Base-by-base conservation (phyloP, 2,888 invertebrate genomes). In the Phytoseiulus persimilis region DNA sequence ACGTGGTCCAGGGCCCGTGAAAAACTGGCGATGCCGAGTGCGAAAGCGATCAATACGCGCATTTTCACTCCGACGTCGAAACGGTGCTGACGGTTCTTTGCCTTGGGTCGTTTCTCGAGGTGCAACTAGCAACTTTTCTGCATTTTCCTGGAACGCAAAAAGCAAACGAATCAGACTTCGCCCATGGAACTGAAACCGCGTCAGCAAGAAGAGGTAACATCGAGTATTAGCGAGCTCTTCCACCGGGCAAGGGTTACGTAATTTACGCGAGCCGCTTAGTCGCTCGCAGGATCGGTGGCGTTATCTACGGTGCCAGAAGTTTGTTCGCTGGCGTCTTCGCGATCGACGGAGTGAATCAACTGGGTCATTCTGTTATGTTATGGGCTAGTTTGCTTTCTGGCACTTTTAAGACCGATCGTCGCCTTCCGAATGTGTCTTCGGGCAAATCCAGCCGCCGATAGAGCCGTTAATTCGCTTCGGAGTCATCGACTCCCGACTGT, bases 1-100 rank as follows among this genome's bases (percentile, higher is more conserved):
- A 87, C 87, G n/a, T 87, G 87, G 39, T 87, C 87, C n/a, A 87
- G 33, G 33, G 39, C 87, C 14, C 33, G 32, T 31, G 45, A 33
- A 11, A 87, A n/a, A 83, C 31, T 33, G 33, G 39, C 87, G 87
- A 33, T 9, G 39, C 32, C 39, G 33, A 33, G 39, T 32, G 45
- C 33, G 9, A 33, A 3, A 23, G 33, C 87, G 33, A 32, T 14
- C 33, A 18, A 32, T 33, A 87, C 87, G 1, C 5, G 65, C 65
- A 65, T 65, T 65, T 14, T 65, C 39, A 39, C 9, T 3, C 5
- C 39, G 39, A 39, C 39, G 39, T 39, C 39, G 9, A 39, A 39
- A 9, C 9, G 39, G 39, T 6, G 39, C 39, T 39, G 9, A 39
- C 39, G 9, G 39, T 39, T 39, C 9, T 9, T 39, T 9, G 39